These are phyloP conservation scores for Scomber japonicus DNA, from an alignment of 2,113 vertebrate genomes.

Conservation along the genomic window DNA sequence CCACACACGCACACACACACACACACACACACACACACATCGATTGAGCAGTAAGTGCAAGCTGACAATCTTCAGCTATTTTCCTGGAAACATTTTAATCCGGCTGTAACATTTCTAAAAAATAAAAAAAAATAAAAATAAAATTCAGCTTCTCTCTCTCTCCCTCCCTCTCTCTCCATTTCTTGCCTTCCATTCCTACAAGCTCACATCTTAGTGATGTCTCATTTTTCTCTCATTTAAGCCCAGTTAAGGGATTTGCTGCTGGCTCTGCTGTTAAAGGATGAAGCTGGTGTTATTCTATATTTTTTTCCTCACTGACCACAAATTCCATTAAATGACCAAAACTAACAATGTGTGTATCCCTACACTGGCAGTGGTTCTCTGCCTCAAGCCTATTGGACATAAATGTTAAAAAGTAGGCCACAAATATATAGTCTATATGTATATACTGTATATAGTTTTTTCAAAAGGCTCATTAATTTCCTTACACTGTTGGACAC, in stretches of 20 bases:
- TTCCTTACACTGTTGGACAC: too few species aligned
- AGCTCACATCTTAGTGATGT: not conserved
- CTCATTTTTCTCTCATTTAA: not conserved
- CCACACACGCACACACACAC: constrained; percentile 27
- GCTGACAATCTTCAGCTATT: constrained; percentile 49
- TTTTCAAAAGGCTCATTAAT: too few species aligned
- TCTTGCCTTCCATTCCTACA: not conserved
- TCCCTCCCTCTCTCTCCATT: not conserved
- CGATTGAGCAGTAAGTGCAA: constrained; percentile 29
- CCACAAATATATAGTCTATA: too few species aligned
- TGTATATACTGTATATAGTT: too few species aligned
- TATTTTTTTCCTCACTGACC: not conserved
- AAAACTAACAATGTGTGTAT: not conserved
- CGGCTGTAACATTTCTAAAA: not conserved
- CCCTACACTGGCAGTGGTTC: not conserved
- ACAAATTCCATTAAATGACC: not conserved
- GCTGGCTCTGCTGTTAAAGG: too few species aligned
- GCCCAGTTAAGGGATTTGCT: not conserved
- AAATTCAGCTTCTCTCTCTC: not conserved
- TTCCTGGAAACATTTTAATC: constrained; percentile 60
- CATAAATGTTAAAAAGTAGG: too few species aligned
- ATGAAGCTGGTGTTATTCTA: not conserved
- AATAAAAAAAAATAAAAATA: not conserved
- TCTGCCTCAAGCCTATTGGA: too few species aligned
- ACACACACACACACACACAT: constrained; percentile 28